Base-by-base conservation (phyloP, 2,888 invertebrate genomes). In the Cryptops parisi region DNA sequence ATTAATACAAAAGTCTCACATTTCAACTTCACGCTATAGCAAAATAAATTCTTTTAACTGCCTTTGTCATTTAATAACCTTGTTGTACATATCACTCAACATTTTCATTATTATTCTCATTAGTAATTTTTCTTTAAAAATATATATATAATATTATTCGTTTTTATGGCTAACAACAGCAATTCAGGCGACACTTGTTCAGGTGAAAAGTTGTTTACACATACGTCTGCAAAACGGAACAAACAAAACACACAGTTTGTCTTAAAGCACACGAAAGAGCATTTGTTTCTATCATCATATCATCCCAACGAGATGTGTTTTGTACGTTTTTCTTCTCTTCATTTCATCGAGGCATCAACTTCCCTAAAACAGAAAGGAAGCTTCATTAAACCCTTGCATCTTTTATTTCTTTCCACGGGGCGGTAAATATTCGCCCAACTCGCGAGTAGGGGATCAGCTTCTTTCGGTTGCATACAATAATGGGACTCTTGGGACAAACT, bases 381-480 rank as follows among this genome's bases (percentile, higher is more conserved):
- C 39, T 48, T 48, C 48, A 48, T 48, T 48, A 48, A 48, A 48
- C 38, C n/a, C 23, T 48, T 38, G 48, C 48, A 48, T 48, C 48
- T 48, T 33, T 48, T 48, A 47, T 48, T 48, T 17, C 33, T 48
- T 48, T 33, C 48, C 19, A 38, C 48, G 19, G 25, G 25, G 27
- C 21, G 33, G 48, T 48, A 48, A 48, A 48, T 48, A 48, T 48
- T 48, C 48, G 21, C 33, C n/a, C 48, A 33, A 38, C 9, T 48
- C 48, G n/a, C n/a, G n/a, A n/a, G n/a, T n/a, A n/a, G n/a, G 39
- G 39, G 48, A 48, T 48, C 33, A 38, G 48, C 48, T 48, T 38
- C 48, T 50, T 50, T 41, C 41, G 41, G 41, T 41, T 50, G 50
- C 50, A 24, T 24, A 40, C 25, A 50, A 40, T 23, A 50, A 50